phyloP scores from a whole-genome alignment of 1,140 invertebrate species.

The Drosophila nigromelanica region DNA sequence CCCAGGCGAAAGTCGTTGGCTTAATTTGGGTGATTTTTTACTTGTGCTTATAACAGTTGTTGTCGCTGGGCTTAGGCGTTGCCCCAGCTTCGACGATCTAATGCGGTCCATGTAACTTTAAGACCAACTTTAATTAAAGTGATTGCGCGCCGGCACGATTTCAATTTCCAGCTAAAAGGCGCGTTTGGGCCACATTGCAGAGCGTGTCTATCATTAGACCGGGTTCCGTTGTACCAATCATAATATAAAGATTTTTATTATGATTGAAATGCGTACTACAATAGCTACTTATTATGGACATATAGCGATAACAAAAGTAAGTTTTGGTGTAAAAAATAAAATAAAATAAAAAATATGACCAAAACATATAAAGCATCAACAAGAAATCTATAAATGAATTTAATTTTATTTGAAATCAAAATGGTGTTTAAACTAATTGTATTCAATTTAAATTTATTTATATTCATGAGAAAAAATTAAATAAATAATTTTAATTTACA shows the following conservation, averaged over 20 bases:
- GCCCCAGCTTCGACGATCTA: constrained; percentile 48
- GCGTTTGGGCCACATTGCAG: constrained; percentile 36
- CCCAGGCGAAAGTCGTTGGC: constrained; percentile 66
- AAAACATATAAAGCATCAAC: background rate
- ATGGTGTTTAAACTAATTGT: background rate
- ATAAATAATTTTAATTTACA: too few species aligned
- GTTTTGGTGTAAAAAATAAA: background rate
- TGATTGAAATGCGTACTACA: constrained; percentile 23
- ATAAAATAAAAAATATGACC: background rate
- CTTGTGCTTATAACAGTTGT: constrained; percentile 17
- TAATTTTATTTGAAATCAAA: too few species aligned
- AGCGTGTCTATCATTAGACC: constrained; percentile 56
- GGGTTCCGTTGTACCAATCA: constrained; percentile 28
- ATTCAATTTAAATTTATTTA: background rate
- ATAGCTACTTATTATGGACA: too few species aligned
- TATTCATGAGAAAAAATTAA: background rate
- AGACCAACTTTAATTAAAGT: constrained; percentile 72
- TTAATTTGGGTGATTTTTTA: constrained; percentile 48
- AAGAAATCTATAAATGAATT: background rate
- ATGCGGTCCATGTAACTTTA: constrained; percentile 37
- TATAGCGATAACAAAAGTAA: background rate
- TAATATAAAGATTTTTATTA: constrained; percentile 26
- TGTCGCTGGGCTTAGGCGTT: constrained; percentile 59
- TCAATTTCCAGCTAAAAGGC: constrained; percentile 57
- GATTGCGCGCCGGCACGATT: constrained; percentile 65